phyloP scores from a whole-genome alignment of 2,113 vertebrate genomes.

The Lagopus leucura region DNA sequence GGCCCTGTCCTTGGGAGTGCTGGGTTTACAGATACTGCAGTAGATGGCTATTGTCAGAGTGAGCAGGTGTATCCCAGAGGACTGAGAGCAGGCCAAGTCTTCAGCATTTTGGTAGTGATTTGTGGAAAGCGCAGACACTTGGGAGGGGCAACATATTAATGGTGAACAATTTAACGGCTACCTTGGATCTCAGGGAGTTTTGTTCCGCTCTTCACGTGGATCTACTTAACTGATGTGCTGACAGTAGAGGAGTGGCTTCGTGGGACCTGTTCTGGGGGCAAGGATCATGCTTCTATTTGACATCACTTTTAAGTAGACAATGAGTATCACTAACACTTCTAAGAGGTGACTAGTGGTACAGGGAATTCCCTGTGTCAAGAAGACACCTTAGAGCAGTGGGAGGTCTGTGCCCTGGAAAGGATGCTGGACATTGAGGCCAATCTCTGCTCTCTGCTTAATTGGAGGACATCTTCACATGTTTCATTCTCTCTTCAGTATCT shows the following conservation, averaged over 20 bases:
- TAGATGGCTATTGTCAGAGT: neutral
- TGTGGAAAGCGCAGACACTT: neutral
- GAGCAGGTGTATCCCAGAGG: neutral
- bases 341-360: neutral
- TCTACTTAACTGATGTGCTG: neutral
- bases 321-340: neutral
- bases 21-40: neutral
- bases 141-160: neutral
- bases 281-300: neutral
- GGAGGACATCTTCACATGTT: neutral
- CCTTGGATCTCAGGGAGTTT: rapidly evolving
- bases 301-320: neutral
- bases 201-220: neutral
- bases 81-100: neutral
- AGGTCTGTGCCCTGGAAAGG: neutral
- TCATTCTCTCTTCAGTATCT: neutral
- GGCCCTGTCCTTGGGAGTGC: neutral
- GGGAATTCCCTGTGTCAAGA: neutral
- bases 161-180: neutral
- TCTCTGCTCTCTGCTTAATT: neutral
- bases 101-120: neutral
- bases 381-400: neutral
- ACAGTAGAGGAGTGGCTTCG: neutral
- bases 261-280: neutral
- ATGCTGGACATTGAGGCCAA: neutral